Base-by-base conservation (phyloP, 2,797 vertebrate species). In the Bufotes viridis region DNA sequence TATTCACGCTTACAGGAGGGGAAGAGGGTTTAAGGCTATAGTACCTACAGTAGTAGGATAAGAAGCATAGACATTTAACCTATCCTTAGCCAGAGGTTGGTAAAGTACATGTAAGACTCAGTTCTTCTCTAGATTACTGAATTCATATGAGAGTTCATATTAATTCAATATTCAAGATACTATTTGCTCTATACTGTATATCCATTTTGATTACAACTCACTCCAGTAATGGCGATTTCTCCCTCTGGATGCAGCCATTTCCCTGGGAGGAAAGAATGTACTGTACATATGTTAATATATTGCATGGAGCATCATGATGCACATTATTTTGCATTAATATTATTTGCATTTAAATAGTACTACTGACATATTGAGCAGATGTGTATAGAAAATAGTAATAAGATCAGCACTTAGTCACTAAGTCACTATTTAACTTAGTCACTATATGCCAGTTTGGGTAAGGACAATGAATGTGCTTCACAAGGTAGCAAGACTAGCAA, bases 21-120 rank as follows among this genome's bases (percentile, higher is more conserved):
- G 65, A 69, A 76, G 84, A 88, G 18, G 29, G 76, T 65, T 67
- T 70, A 87, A 42, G 80, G 82, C 53, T 60, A n/a, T n/a, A n/a
- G n/a, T n/a, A 8, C 55, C 42, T 84, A 87, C 84, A 84, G 42
- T 84, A 83, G 61, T 26, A 42, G 11, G 26, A 65, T 63, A 69
- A 57, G 18, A 81, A 74, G 29, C 22, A 42, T 20, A 60, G 78
- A 60, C 2, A 24, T 60, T 81, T 87, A 87, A 81, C 78, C 34
- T 26, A 74, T 74, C 17, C n/a, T 24, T 57, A 58, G 53, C 34
- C 80, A 75, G 9, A 69, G 63, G 3, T 14, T n/a, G 29, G 55
- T n/a, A n/a, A n/a, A n/a, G n/a, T 14, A 72, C 60, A 49, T 74
- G 7, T 17, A 61, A n/a, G 20, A 20, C 6, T 42, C 42, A 29